Evolutionary conservation across 64 coral and sea anemone genomes (phyloP).

Genomic region (Anthopleura sola): DNA sequence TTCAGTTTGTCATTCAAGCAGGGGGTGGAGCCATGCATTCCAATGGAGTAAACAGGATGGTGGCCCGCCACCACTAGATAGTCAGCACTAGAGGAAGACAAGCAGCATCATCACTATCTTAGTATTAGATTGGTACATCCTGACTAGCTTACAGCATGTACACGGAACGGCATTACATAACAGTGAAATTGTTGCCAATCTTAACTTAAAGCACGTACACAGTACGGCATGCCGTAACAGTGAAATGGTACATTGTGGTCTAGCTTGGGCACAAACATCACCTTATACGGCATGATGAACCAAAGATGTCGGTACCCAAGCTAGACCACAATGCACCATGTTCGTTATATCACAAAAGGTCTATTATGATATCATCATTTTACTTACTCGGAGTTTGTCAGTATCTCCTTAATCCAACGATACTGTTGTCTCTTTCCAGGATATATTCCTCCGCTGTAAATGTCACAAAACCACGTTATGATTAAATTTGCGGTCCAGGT

Average conservation of each 20-base stretch:
- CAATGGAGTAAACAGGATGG: constrained; percentile 87
- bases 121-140: too few relatives aligned
- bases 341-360: too few relatives aligned
- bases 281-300: too few relatives aligned
- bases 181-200: background rate
- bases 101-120: background rate
- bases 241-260: too few relatives aligned
- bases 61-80: constrained; percentile 92
- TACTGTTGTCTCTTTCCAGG: constrained; percentile 44
- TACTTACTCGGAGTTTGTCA: constrained; percentile 63
- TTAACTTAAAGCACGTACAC: too few relatives aligned
- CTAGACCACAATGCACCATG: too few relatives aligned
- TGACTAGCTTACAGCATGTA: too few relatives aligned
- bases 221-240: background rate
- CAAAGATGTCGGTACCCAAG: too few relatives aligned
- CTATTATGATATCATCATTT: background rate
- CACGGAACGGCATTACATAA: too few relatives aligned
- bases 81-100: constrained; percentile 38
- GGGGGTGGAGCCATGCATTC: constrained; percentile 69
- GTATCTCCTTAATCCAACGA: constrained; percentile 69
- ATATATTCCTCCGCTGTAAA: background rate
- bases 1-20: constrained; percentile 62
- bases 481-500: background rate
- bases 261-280: too few relatives aligned
- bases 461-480: background rate